Conservation (phyloP, 2,888 invertebrate genomes). For the Liodrosophila aerea region DNA sequence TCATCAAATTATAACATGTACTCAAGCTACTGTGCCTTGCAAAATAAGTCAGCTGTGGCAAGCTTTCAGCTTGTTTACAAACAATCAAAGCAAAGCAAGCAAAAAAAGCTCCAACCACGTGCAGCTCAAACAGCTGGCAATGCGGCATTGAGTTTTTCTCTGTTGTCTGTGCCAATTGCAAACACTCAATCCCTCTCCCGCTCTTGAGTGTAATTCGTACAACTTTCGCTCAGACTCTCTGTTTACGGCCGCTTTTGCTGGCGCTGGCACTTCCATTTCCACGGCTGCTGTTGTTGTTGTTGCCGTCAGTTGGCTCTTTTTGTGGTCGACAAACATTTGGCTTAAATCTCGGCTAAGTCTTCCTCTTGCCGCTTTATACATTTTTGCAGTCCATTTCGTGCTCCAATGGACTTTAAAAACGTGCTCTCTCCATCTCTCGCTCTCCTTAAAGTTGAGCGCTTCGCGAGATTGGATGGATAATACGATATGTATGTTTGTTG, state of each 20-base stretch:
- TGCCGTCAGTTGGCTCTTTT: conserved; percentile 10
- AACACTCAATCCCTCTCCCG: conserved; percentile 1
- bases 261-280: conserved; percentile 23
- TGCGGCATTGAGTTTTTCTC: not conserved
- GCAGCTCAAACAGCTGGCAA: conserved; percentile 33
- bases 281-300: conserved; percentile 2
- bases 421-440: conserved; percentile 17
- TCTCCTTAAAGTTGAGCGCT: conserved; percentile 45
- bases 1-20: not conserved
- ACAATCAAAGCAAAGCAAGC: conserved; percentile 16
- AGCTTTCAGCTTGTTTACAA: conserved; percentile 70
- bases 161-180: not conserved
- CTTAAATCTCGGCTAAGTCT: conserved; percentile 40
- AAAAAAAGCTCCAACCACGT: conserved; percentile 50
- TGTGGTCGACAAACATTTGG: conserved; percentile 40
- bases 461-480: conserved; percentile 36
- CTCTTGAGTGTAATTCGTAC: conserved; percentile 51
- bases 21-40: conserved; percentile 48
- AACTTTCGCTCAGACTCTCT: conserved; percentile 7
- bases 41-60: conserved; percentile 62
- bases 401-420: conserved; percentile 63
- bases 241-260: conserved; percentile 35
- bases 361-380: not conserved
- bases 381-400: conserved; percentile 53
- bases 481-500: conserved; percentile 18